A percentile compares a stretch with the other conserved stretches of the same genome.
Evolutionary conservation across 2,113 vertebrate species (phyloP).

Genomic region (Henicopernis longicauda): DNA sequence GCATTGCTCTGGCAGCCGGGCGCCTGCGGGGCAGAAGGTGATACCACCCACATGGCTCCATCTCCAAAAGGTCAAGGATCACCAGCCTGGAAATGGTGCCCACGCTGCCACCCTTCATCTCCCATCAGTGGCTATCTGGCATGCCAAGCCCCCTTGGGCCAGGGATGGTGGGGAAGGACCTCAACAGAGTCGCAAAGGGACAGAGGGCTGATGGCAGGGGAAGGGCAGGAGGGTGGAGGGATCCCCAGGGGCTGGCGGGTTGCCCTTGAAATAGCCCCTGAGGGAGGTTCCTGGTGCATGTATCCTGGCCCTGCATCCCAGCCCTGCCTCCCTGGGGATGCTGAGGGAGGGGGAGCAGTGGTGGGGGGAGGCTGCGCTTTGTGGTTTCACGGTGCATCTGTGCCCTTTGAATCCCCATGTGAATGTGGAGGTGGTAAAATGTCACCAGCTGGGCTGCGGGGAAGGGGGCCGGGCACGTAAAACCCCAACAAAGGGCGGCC

Average conservation of each 20-base stretch:
- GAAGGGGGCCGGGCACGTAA: background rate
- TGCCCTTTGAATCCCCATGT: slow-evolving; percentile 52
- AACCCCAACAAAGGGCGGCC: slow-evolving; percentile 1
- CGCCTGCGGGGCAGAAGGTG: background rate
- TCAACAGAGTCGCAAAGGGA: background rate
- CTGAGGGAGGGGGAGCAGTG: background rate
- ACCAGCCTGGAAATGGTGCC: background rate
- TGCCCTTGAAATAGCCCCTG: background rate
- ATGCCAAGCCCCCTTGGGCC: background rate
- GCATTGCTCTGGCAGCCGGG: background rate
- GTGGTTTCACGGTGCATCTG: slow-evolving; percentile 36
- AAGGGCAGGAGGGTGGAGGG: background rate
- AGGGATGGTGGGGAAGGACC: background rate
- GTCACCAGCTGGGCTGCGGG: slow-evolving; percentile 37
- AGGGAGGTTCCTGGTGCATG: background rate
- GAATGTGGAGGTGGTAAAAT: slow-evolving; percentile 64
- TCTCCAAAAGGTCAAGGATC: background rate
- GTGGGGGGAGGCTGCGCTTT: background rate
- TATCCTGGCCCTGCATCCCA: background rate
- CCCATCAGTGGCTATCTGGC: background rate
- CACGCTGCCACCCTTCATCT: background rate
- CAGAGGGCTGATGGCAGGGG: background rate
- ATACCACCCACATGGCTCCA: background rate
- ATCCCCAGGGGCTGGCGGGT: background rate
- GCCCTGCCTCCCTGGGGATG: background rate